phyloP scores from a whole-genome alignment of 2,797 vertebrate species.

The Gobionotothen gibberifrons region DNA sequence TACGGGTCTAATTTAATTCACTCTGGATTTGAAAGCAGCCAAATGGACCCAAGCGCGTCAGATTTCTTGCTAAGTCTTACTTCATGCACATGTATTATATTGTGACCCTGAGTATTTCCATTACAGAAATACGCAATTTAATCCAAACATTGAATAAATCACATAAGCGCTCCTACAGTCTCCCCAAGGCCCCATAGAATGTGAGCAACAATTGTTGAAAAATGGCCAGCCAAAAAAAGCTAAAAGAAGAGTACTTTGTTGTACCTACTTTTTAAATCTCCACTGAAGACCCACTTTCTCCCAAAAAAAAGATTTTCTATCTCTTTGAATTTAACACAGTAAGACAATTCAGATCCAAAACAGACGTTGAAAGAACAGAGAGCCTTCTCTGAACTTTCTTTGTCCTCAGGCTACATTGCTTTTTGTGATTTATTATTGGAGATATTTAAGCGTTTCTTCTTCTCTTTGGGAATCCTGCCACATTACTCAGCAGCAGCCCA shows the following conservation, averaged over 20 bases:
- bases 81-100: constrained; percentile 32
- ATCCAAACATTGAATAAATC: constrained; percentile 53
- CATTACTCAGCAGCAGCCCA: constrained; percentile 47
- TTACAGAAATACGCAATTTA: constrained; percentile 33
- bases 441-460: constrained; percentile 38
- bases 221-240: constrained; percentile 29
- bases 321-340: constrained; percentile 17
- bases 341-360: constrained; percentile 31
- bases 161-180: constrained; percentile 18
- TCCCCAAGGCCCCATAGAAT: constrained; percentile 21
- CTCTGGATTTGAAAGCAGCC: background rate
- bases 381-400: constrained; percentile 9
- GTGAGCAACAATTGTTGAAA: constrained; percentile 26
- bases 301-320: constrained; percentile 12
- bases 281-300: constrained; percentile 19
- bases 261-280: constrained; percentile 28
- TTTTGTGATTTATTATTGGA: constrained; percentile 40
- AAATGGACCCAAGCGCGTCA: constrained; percentile 40
- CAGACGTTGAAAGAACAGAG: constrained; percentile 34
- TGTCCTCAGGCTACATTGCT: constrained; percentile 33
- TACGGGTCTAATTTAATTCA: constrained; percentile 22
- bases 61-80: constrained; percentile 44
- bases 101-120: constrained; percentile 25
- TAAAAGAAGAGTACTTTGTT: constrained; percentile 11
- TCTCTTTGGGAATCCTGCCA: constrained; percentile 47